These are phyloP conservation scores for Sipha flava DNA, from an alignment of 1,140 invertebrate genomes.

Conservation along the genomic window DNA sequence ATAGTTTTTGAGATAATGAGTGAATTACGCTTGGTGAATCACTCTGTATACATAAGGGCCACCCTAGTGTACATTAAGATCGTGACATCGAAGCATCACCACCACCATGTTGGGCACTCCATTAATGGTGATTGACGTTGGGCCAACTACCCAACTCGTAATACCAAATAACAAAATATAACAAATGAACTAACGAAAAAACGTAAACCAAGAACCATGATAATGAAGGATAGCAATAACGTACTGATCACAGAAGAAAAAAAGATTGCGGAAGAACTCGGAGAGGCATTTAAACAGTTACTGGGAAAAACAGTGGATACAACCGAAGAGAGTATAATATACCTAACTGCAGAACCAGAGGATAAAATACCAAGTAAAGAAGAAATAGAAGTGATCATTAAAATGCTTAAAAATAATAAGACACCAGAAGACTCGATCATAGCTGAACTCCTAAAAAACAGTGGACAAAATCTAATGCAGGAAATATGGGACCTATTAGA, in stretches of 20 bases:
- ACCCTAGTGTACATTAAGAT: too few species aligned
- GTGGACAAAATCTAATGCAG: constrained; percentile 34
- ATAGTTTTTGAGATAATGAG: too few species aligned
- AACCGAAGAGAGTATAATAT: constrained; percentile 31
- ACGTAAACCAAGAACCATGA: too few species aligned
- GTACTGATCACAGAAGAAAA: constrained; percentile 1
- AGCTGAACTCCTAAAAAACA: constrained; percentile 31
- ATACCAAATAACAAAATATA: too few species aligned
- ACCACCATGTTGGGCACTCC: too few species aligned
- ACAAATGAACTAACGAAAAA: too few species aligned
- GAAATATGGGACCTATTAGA: constrained; percentile 32
- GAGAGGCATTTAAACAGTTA: not conserved
- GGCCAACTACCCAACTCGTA: too few species aligned
- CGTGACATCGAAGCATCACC: too few species aligned
- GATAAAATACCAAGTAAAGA: constrained; percentile 10
- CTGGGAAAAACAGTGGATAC: not conserved
- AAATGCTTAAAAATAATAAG: constrained; percentile 35
- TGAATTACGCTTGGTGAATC: too few species aligned
- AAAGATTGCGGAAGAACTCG: not conserved
- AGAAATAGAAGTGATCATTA: constrained; percentile 30
- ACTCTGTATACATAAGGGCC: too few species aligned
- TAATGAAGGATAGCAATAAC: not conserved
- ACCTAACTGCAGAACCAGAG: constrained; percentile 17
- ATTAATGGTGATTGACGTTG: too few species aligned
- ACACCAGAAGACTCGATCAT: constrained; percentile 33